A percentile compares a stretch with the other conserved stretches of the same genome.
Conservation (phyloP, 2,797 vertebrate species). For the Phataginus tricuspis region DNA sequence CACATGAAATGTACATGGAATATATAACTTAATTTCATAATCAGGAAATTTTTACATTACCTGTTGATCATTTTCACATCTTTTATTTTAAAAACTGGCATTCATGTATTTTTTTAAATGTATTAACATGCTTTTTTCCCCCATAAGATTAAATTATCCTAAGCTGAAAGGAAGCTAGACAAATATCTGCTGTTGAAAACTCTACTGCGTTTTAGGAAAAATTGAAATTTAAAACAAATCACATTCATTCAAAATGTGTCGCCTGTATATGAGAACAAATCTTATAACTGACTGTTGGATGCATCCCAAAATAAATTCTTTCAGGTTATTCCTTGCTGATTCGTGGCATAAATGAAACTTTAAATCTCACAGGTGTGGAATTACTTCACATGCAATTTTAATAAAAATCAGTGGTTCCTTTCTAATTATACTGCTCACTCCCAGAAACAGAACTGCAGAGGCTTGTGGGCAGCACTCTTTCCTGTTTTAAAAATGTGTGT, state of each 20-base stretch:
- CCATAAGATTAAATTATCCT: not conserved
- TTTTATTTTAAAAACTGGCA: constrained; percentile 24
- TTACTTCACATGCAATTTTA: constrained; percentile 18
- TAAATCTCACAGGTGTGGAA: constrained; percentile 69
- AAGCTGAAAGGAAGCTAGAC: constrained; percentile 48
- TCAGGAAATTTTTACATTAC: not conserved
- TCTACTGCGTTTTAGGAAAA: constrained; percentile 47
- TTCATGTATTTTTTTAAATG: not conserved
- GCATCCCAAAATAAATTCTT: constrained; percentile 63
- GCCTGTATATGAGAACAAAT: constrained; percentile 46
- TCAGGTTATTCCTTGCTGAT: constrained; percentile 18
- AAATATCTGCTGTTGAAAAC: constrained; percentile 61
- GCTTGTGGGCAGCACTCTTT: not conserved
- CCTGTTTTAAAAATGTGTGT: not conserved
- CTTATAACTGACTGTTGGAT: constrained; percentile 22
- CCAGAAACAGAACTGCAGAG: not conserved
- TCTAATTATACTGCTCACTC: not conserved
- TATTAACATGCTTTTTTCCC: not conserved
- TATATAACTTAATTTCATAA: not conserved
- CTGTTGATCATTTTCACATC: constrained; percentile 8
- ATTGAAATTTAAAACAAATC: not conserved
- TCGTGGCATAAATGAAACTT: constrained; percentile 40
- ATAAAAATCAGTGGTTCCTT: constrained; percentile 39
- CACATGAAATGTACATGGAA: not conserved
- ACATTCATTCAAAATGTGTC: constrained; percentile 66